Evolutionary conservation across 2,113 vertebrate genomes (phyloP).

Genomic region (Cyphomyrus plagiostoma): DNA sequence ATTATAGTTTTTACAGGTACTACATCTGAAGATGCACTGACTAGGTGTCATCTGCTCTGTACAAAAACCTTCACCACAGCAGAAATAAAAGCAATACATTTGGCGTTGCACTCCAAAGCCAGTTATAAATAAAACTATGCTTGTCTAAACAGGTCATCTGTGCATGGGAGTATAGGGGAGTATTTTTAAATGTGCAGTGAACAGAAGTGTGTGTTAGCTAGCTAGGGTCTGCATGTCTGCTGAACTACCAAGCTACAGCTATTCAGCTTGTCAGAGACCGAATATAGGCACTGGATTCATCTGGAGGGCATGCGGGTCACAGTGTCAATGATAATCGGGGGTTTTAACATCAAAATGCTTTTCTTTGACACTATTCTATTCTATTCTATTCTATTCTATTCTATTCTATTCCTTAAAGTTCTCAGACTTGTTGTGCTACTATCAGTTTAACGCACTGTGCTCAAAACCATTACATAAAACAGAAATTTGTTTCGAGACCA

Average conservation of each 20-base stretch:
- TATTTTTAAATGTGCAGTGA: constrained; percentile 14
- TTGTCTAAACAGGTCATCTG: constrained; percentile 5
- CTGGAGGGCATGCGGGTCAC: neutral
- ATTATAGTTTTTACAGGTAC: neutral
- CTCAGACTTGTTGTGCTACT: neutral
- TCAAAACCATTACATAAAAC: neutral
- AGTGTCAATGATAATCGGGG: neutral
- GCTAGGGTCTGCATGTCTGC: neutral
- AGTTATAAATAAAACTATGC: constrained; percentile 3
- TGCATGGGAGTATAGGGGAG: neutral
- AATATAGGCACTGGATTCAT: constrained; percentile 9
- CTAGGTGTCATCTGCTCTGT: neutral
- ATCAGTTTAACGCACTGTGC: neutral
- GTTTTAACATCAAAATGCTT: neutral
- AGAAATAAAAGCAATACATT: neutral
- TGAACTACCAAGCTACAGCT: neutral
- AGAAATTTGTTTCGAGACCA: neutral
- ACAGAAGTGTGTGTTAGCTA: neutral
- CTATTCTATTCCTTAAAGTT: neutral
- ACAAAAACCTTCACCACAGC: neutral
- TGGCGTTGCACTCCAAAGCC: neutral
- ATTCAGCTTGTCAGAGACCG: neutral
- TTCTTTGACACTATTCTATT: neutral
- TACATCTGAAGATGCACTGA: neutral
- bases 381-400: neutral